Base-by-base conservation (phyloP, 2,888 invertebrate species). In the Mystacides longicornis region DNA sequence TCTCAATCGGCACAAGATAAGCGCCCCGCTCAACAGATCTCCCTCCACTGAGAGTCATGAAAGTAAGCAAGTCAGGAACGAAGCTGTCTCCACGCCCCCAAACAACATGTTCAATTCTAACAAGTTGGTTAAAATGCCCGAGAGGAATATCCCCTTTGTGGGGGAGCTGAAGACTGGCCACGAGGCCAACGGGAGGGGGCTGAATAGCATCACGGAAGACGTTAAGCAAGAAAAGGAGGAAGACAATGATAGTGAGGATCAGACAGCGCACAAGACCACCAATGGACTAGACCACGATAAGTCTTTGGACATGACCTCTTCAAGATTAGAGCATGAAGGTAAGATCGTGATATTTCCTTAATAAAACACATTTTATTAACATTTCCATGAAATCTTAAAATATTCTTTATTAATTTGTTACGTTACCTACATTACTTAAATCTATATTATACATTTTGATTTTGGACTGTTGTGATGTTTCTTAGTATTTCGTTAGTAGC, bases 1-100 rank as follows among this genome's bases (percentile, higher is more conserved):
- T 46, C 70, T 68, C 57, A 71, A 63, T 62, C 69, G 69, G 61
- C 63, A 64, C 59, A 71, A 67, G 53, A 71, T 69, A 33, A 4
- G 42, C 5, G 54, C 51, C 23, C 51, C 31, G 11, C 31, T 49
- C 21, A 53, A 43, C 3, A 51, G 49, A 27, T 54, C 54, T 11
- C 48, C 27, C 42, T 55, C 55, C 23, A 33, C 55, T 2, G 57
- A 54, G 21, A 57, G 54, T 33, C 54, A 54, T 16, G 52, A 52
- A 21, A 49, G 46, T 21, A 53, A 27, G 7, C 52, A 56, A 50
- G 20, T 33, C 22, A 50, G 56, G 37, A 53, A 33, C n/a, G 56
- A 56, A 20, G 33, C 23, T 16, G 45, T 22, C 7, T 16, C 22
- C 4, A 7, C 37, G 3, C 42, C 52, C 16, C 37, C 31, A 7